Evolutionary conservation across 2,888 invertebrate genomes (phyloP), one percentile per base, ranked within the genome.

Genomic region (Cataglyphis albicans): DNA sequence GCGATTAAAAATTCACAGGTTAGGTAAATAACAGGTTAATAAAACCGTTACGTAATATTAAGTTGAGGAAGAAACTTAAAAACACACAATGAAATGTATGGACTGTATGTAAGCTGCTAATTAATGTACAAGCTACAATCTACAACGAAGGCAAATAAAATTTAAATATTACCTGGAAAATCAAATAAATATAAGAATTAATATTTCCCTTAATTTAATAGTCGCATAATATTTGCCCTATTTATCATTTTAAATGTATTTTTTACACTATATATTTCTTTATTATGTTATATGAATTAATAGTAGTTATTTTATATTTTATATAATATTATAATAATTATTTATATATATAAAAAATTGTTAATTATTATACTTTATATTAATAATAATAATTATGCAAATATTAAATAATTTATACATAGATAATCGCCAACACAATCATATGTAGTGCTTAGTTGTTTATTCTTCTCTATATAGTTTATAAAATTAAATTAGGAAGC

Each of bases 1-100:
- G 15, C 10, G 12, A n/a, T 57, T 70, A 70, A 70, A 70, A 70
- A 70, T 70, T 57, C 15, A 70, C 21, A 55, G 15, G 3, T 55
- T 70, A 70, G 25, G 25, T 25, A 25, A 25, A 25, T 25, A 25
- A 70, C 21, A 55, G 15, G 3, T 55, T 70, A 55, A 70, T 55
- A 55, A 44, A 21, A 15, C 7, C 57, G 38, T 35, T 35, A 35
- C 15, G 38, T 70, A 70, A 57, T 57, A 70, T 57, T 21, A 21
- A 70, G 55, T 70, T 55, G 21, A 70, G 55, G 3, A 32, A 44
- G 55, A 70, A 70, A 32, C 52, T 35, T 70, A 15, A 55, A 55
- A 6, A 21, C 7, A 9, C 9, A 35, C 32, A 48, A 18, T 70
- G 7, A n/a, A 68, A 68, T 1, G 32, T 18, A 29, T n/a, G 0